Percentiles rank a stretch among this genome's conserved stretches.
phyloP scores from a whole-genome alignment of 2,113 vertebrate genomes.

The Bubo blakistoni region DNA sequence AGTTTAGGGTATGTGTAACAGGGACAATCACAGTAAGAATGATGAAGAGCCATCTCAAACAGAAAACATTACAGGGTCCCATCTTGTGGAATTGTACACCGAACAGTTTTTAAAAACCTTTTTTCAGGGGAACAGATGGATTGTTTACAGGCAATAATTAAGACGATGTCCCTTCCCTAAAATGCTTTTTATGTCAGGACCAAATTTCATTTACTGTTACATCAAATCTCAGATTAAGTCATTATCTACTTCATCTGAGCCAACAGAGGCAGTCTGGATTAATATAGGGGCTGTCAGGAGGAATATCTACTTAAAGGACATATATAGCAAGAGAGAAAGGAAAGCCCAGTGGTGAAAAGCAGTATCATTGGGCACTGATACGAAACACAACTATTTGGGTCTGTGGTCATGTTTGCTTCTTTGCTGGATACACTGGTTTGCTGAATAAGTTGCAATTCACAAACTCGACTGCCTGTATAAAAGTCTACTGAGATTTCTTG shows the following conservation, averaged over 20 bases:
- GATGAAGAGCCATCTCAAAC: not conserved
- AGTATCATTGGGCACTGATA: accelerated
- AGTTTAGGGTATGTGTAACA: not conserved
- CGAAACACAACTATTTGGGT: not conserved
- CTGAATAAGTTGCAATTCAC: not conserved
- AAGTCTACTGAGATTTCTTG: not conserved
- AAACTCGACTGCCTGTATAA: not conserved
- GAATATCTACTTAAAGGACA: not conserved
- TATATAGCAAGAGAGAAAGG: not conserved
- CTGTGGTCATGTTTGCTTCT: not conserved
- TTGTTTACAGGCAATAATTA: not conserved
- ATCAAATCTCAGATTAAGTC: not conserved
- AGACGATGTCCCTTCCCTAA: not conserved
- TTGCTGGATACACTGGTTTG: not conserved
- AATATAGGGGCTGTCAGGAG: not conserved
- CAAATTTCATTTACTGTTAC: slow-evolving; percentile 7
- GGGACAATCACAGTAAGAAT: not conserved
- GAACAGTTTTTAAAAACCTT: not conserved
- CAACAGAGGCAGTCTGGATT: not conserved
- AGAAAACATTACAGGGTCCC: not conserved
- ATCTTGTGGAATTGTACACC: not conserved
- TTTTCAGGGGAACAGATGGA: not conserved
- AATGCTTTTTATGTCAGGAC: not conserved
- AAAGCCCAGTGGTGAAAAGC: not conserved
- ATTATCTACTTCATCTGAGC: not conserved